A percentile compares a stretch with the other conserved stretches of the same genome.
Evolutionary conservation across 2,113 vertebrate genomes (phyloP).

Genomic region (Scomber scombrus): DNA sequence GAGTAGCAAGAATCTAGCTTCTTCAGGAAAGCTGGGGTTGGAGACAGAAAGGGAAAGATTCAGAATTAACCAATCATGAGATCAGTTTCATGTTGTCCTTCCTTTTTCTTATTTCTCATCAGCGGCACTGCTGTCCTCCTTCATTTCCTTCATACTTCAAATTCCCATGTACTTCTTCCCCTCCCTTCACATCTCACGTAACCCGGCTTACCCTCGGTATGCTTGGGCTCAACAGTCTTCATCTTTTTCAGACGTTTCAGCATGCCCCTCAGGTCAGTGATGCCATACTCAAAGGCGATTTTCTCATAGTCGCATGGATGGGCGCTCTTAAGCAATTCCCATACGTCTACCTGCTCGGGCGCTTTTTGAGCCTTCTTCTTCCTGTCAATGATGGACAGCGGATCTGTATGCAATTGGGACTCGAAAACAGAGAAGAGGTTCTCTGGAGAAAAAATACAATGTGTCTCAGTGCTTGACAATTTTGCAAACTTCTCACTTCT

Average conservation of each 20-base stretch:
- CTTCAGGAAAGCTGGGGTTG: slow-evolving; percentile 87
- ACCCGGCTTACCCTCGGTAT: slow-evolving; percentile 85
- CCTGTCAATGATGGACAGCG: slow-evolving; percentile 68
- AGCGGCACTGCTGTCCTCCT: background rate
- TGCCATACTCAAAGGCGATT: slow-evolving; percentile 93
- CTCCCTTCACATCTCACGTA: background rate
- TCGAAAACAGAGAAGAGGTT: background rate
- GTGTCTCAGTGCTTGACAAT: background rate
- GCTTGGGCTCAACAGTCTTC: slow-evolving; percentile 86
- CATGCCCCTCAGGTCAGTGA: slow-evolving; percentile 96
- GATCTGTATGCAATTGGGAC: background rate
- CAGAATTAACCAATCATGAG: slow-evolving; percentile 9
- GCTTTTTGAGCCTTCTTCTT: slow-evolving; percentile 83
- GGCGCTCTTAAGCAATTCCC: slow-evolving; percentile 91
- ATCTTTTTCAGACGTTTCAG: slow-evolving; percentile 93
- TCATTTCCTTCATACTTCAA: slow-evolving; percentile 6
- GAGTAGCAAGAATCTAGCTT: slow-evolving; percentile 90
- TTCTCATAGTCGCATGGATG: slow-evolving; percentile 94
- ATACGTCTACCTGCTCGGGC: slow-evolving; percentile 85
- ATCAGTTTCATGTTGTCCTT: background rate
- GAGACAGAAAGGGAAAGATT: background rate
- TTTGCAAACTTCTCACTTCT: slow-evolving; percentile 83
- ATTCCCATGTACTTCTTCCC: background rate
- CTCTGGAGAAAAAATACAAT: background rate
- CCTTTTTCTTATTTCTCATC: background rate